Percentiles rank a stretch among this genome's conserved stretches.
Conservation (phyloP, 2,797 vertebrate genomes). For the Petrocephalus sullivani region DNA sequence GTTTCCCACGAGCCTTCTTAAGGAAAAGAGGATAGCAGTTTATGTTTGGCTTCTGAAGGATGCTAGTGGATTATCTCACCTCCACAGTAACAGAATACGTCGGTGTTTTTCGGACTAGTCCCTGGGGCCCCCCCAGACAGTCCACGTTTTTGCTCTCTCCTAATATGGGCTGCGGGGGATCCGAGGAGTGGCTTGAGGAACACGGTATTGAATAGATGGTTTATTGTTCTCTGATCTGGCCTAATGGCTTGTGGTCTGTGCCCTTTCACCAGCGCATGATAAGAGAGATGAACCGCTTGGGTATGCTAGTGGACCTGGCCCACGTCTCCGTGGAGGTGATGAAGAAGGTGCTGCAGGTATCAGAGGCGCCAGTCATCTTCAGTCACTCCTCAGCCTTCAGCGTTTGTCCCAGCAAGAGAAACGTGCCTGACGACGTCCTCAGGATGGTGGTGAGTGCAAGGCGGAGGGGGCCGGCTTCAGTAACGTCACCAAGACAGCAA, state of each 20-base stretch:
- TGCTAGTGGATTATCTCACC: neutral
- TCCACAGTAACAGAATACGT: neutral
- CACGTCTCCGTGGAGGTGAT: conserved; percentile 76
- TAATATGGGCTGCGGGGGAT: neutral
- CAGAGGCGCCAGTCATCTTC: conserved; percentile 82
- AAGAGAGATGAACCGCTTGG: conserved; percentile 85
- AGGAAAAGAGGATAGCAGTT: neutral
- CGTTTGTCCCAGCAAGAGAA: conserved; percentile 67
- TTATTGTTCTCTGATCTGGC: neutral
- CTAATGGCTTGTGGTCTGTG: neutral
- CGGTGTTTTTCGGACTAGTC: neutral
- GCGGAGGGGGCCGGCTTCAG: neutral
- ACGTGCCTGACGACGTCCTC: conserved; percentile 82
- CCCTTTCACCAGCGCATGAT: conserved; percentile 61
- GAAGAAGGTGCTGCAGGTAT: conserved; percentile 63
- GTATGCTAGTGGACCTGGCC: conserved; percentile 86
- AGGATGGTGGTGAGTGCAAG: conserved; percentile 66
- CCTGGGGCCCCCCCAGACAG: neutral
- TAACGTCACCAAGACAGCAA: neutral
- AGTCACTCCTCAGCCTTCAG: conserved; percentile 85
- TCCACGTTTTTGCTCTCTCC: neutral
- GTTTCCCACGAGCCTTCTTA: neutral
- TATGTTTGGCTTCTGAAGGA: neutral
- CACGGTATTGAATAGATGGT: neutral
- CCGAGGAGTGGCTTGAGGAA: neutral